Base-by-base conservation (phyloP, 2,888 invertebrate genomes). In the Hirtodrosophila duncani region DNA sequence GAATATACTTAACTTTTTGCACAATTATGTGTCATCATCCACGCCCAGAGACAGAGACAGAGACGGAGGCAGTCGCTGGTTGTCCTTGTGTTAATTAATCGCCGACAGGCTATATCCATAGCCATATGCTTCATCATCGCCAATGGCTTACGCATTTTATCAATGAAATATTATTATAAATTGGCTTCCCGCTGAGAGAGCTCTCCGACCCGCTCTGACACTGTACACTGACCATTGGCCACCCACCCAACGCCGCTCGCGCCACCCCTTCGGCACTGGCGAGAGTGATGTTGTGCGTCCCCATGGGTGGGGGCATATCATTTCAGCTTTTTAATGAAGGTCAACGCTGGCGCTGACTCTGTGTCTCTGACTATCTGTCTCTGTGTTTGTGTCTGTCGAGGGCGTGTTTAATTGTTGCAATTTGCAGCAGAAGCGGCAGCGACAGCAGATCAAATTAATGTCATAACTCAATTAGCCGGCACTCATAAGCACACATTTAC, bases 391-490 rank as follows among this genome's bases (percentile, higher is more conserved):
- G 67, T 67, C 58, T 46, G 62, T 38, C 43, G 60, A 29, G 21
- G n/a, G n/a, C n/a, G 34, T 48, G 53, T 62, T 75, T 80, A 75
- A 75, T 75, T 80, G 69, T 56, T 56, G 59, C 59, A 75, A 64
- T 75, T 80, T 75, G 56, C 71, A 58, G 36, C 43, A 60, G 49
- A 24, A 31, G 41, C 18, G 16, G 16, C 38, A 21, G 9, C 52
- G 21, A 30, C 38, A 34, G 30, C 56, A 61, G 69, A 75, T 75
- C 66, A 74, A 69, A 80, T 75, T 75, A 74, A 78, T 80, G 67
- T 30, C 67, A 67, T 77, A 74, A 77, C 74, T 77, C 64, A 80
- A 77, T 77, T 77, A 80, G 58, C 52, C 61, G 45, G 27, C 74
- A 53, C 51, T 37, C 38, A 14, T 8, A 3, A 7, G 18, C 18